These are phyloP conservation scores for Bombus breviceps DNA, from an alignment of 1,140 invertebrate species.

Conservation along the genomic window DNA sequence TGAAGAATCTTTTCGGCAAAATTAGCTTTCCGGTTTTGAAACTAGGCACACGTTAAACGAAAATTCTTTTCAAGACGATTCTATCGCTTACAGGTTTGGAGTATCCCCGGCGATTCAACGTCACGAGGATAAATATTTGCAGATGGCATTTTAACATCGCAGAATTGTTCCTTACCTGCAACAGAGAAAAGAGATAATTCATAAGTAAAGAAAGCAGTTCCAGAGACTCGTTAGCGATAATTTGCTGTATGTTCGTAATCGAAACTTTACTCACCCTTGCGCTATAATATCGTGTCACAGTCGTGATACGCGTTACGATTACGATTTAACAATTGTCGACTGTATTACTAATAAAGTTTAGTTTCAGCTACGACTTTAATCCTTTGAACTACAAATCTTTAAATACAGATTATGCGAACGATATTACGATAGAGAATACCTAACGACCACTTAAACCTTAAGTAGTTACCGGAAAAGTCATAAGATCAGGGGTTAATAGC, in stretches of 20 bases:
- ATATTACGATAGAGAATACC: not conserved
- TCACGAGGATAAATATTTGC: not conserved
- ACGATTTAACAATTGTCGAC: not conserved
- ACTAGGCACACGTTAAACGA: no score
- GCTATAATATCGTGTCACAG: no score
- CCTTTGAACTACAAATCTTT: not conserved
- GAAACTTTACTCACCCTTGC: not conserved
- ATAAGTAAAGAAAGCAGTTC: not conserved
- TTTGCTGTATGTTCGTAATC: not conserved
- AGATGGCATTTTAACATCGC: not conserved
- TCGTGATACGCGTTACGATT: not conserved
- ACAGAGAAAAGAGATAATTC: not conserved
- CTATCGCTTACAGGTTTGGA: not conserved
- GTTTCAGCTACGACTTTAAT: no score
- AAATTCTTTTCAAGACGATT: not conserved
- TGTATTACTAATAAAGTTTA: no score
- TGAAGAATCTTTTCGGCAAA: not conserved
- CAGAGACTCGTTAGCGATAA: not conserved
- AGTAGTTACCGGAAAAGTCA: no score
- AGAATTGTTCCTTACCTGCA: not conserved
- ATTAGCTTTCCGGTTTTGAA: not conserved
- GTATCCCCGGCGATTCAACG: not conserved
- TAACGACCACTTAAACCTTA: not conserved
- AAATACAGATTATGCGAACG: no score
- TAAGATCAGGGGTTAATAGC: not conserved